phyloP scores from a whole-genome alignment of 1,140 invertebrate species.

The Teleopsis dalmanni region DNA sequence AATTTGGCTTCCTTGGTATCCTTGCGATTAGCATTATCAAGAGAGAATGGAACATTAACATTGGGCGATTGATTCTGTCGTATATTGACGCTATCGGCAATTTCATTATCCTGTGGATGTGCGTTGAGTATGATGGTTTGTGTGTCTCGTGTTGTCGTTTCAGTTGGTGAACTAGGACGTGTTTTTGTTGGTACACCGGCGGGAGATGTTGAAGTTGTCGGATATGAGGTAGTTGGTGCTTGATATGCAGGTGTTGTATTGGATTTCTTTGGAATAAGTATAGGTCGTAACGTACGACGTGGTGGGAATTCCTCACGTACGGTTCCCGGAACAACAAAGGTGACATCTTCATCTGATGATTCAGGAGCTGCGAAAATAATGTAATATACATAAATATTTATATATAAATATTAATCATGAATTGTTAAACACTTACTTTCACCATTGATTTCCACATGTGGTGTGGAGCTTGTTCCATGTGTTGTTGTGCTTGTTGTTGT shows the following conservation, averaged over 20 bases:
- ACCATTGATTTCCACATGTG: conserved; percentile 36
- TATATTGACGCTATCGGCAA: conserved; percentile 48
- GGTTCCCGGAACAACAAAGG: conserved; percentile 36
- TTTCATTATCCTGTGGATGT: conserved; percentile 56
- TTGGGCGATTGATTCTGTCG: conserved; percentile 50
- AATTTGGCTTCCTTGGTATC: conserved; percentile 65
- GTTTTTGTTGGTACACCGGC: conserved; percentile 12
- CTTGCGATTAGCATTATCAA: conserved; percentile 57
- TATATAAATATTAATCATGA: background rate
- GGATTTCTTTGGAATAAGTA: conserved; percentile 35
- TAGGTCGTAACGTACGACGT: conserved; percentile 32
- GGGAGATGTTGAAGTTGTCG: conserved; percentile 14
- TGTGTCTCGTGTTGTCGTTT: conserved; percentile 32
- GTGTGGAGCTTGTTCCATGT: conserved; percentile 13
- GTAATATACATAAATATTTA: background rate
- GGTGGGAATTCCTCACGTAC: conserved; percentile 42
- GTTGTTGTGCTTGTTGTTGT: conserved; percentile 22
- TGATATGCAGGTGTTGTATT: conserved; percentile 26
- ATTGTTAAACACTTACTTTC: conserved; percentile 23
- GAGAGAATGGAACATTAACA: conserved; percentile 59
- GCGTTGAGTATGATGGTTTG: conserved; percentile 55
- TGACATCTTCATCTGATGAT: conserved; percentile 39
- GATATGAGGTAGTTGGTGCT: conserved; percentile 19
- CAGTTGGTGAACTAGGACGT: conserved; percentile 24
- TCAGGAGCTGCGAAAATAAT: conserved; percentile 18